Percentiles rank a stretch among this genome's conserved stretches.
Conservation (phyloP, 2,797 vertebrate species). For the Garrulus glandarius region DNA sequence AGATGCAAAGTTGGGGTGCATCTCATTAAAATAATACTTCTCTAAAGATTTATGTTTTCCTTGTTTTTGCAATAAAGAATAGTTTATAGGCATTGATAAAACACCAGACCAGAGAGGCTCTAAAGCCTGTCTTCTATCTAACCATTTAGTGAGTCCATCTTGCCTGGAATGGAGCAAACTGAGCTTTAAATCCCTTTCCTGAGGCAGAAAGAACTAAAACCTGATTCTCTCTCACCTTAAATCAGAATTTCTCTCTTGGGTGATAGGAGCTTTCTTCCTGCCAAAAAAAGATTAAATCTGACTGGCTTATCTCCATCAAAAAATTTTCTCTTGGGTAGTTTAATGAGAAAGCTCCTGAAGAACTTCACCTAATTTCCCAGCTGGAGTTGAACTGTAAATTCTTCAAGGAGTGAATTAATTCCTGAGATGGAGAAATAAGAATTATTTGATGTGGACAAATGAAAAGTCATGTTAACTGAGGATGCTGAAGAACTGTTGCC, state of each 20-base stretch:
- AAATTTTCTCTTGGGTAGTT: rapidly evolving
- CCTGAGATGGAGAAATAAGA: neutral
- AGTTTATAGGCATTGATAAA: neutral
- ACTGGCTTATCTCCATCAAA: neutral
- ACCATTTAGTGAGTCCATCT: neutral
- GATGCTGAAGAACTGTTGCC: neutral
- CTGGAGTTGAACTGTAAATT: neutral
- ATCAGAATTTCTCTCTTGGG: neutral
- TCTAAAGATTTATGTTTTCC: neutral
- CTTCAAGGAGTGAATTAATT: neutral
- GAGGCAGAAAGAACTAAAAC: neutral
- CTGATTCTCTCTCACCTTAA: neutral
- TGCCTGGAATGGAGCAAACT: neutral
- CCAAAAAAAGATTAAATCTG: neutral
- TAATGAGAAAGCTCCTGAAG: neutral
- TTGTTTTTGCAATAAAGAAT: neutral
- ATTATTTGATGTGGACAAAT: neutral
- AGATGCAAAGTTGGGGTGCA: neutral
- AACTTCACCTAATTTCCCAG: neutral
- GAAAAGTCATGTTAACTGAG: neutral
- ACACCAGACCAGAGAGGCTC: neutral
- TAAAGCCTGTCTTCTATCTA: neutral
- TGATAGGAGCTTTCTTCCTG: neutral
- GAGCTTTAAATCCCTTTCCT: neutral
- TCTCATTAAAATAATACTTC: neutral